phyloP scores from a whole-genome alignment of 2,888 invertebrate genomes.

The Cerastoderma edule region DNA sequence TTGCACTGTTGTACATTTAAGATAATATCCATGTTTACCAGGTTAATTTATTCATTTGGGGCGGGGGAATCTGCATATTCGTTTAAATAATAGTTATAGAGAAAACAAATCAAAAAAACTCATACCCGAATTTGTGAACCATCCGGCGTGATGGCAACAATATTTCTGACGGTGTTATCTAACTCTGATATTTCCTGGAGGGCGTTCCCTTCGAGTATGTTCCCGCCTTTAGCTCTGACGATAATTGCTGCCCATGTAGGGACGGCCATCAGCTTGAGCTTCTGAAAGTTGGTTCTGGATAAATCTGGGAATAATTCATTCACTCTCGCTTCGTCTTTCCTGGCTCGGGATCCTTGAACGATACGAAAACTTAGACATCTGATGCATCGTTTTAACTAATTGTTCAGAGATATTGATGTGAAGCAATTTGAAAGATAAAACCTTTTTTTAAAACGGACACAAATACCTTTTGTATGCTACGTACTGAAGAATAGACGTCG shows the following conservation, averaged over 20 bases:
- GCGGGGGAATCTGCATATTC: too few relatives aligned
- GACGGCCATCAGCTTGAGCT: constrained; percentile 19
- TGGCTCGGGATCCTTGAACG: constrained; percentile 63
- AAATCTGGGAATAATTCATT: constrained; percentile 52
- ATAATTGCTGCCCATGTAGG: constrained; percentile 44
- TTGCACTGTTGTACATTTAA: too few relatives aligned
- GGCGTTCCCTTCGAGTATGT: constrained; percentile 35
- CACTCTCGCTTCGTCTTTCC: constrained; percentile 56
- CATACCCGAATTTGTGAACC: constrained; percentile 14
- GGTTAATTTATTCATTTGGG: too few relatives aligned
- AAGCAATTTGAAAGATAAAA: too few relatives aligned
- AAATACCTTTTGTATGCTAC: too few relatives aligned
- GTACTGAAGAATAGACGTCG: too few relatives aligned
- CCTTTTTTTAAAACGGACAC: too few relatives aligned
- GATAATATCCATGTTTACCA: too few relatives aligned
- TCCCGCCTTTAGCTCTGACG: constrained; percentile 38
- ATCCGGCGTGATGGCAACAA: constrained; percentile 18
- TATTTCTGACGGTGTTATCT: constrained; percentile 31
- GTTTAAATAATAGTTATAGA: too few relatives aligned
- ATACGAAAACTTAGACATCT: too few relatives aligned
- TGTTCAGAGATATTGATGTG: too few relatives aligned
- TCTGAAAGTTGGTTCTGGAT: constrained; percentile 42
- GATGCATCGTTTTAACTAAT: too few relatives aligned
- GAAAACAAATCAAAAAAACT: not conserved
- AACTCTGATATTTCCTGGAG: constrained; percentile 45